These are phyloP conservation scores for Mormyrops attenuatus DNA, from an alignment of 2,797 vertebrate species.

Conservation along the genomic window DNA sequence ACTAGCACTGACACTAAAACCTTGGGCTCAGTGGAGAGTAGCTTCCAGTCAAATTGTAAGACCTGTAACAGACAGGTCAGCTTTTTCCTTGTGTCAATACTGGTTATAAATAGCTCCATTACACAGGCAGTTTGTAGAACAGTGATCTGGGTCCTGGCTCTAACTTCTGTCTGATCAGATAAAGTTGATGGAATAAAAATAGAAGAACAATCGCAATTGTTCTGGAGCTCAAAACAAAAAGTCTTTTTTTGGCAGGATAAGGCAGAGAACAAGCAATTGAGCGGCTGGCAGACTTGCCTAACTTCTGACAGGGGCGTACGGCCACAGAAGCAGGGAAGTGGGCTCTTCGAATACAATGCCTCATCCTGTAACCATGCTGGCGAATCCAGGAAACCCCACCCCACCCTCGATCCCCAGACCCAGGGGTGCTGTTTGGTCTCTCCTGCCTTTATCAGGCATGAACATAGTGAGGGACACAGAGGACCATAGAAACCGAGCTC, in stretches of 20 bases:
- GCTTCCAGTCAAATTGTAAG: neutral
- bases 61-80: neutral
- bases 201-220: slow-evolving; percentile 22
- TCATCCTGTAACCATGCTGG: neutral
- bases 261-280: neutral
- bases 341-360: slow-evolving; percentile 17
- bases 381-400: slow-evolving; percentile 9
- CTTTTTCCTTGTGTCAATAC: neutral
- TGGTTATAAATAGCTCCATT: neutral
- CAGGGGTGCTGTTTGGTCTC: neutral
- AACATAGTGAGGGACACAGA: neutral
- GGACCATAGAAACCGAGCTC: neutral
- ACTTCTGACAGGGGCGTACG: neutral
- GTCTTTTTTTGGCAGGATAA: slow-evolving; percentile 8
- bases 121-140: neutral
- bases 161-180: slow-evolving; percentile 12
- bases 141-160: neutral
- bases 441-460: neutral
- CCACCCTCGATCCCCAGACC: slow-evolving; percentile 8
- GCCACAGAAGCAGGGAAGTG: neutral
- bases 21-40: neutral
- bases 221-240: slow-evolving; percentile 8
- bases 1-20: neutral
- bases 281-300: neutral
- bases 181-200: slow-evolving; percentile 4